phyloP scores from a whole-genome alignment of 2,888 invertebrate genomes.

The Erannis defoliaria region DNA sequence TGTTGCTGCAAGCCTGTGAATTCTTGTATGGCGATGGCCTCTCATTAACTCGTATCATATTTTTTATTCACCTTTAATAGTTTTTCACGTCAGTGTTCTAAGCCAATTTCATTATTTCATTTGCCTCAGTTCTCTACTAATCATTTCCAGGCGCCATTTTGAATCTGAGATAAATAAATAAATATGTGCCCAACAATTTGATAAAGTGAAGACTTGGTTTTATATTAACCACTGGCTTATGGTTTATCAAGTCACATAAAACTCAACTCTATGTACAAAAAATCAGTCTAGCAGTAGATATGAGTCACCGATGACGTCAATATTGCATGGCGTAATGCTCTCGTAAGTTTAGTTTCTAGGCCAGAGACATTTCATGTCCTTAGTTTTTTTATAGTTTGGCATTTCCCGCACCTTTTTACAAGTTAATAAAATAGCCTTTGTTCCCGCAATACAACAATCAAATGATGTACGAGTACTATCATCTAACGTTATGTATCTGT shows the following conservation, averaged over 20 bases:
- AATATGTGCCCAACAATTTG: too few relatives aligned
- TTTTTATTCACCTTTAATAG: background rate
- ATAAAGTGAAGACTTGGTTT: too few relatives aligned
- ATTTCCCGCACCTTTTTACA: background rate
- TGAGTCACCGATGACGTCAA: conserved; percentile 38
- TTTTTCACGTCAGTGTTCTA: background rate
- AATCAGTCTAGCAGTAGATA: conserved; percentile 1
- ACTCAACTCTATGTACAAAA: background rate
- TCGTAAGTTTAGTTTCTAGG: conserved; percentile 19
- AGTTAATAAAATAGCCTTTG: background rate
- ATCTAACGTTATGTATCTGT: too few relatives aligned
- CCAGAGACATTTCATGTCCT: conserved; percentile 10
- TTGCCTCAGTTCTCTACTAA: background rate
- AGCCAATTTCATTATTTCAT: background rate
- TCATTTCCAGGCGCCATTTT: too few relatives aligned
- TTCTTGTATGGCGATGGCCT: too few relatives aligned
- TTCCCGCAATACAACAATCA: too few relatives aligned
- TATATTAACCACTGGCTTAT: too few relatives aligned
- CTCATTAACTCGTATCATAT: too few relatives aligned
- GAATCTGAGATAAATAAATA: too few relatives aligned
- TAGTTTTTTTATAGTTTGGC: conserved; percentile 17
- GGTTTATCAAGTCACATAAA: background rate
- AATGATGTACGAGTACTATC: too few relatives aligned
- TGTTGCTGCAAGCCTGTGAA: too few relatives aligned
- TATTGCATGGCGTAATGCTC: conserved; percentile 32